Conservation (phyloP, 2,888 invertebrate species). For the Sussaba pulchella region DNA sequence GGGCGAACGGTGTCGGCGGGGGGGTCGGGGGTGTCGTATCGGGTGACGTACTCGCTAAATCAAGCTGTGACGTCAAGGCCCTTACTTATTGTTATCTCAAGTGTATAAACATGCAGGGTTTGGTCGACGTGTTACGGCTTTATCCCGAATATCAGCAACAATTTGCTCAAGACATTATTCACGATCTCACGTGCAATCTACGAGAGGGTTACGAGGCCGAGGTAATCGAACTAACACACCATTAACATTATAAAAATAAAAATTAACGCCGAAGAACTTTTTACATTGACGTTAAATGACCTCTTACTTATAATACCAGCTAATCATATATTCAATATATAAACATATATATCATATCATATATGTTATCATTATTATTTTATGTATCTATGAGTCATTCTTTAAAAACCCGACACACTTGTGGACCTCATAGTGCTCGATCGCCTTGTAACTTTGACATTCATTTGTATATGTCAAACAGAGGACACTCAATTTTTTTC, state of each 20-base stretch:
- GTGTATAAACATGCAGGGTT: constrained; percentile 95
- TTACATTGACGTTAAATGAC: too few species aligned
- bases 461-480: too few species aligned
- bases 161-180: constrained; percentile 97
- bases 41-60: constrained; percentile 93
- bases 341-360: too few species aligned
- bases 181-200: constrained; percentile 97
- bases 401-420: too few species aligned
- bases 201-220: constrained; percentile 97
- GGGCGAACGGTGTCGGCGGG: constrained; percentile 86
- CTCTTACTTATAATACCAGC: too few species aligned
- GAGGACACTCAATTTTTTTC: too few species aligned
- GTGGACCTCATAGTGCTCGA: too few species aligned
- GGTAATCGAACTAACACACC: constrained; percentile 82
- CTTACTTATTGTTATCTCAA: constrained; percentile 98
- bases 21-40: constrained; percentile 86
- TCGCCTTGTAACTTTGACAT: too few species aligned
- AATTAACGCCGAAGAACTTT: too few species aligned
- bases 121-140: constrained; percentile 94
- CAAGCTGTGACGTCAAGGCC: constrained; percentile 97
- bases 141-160: constrained; percentile 98
- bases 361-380: too few species aligned
- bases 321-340: too few species aligned
- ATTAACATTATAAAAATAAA: not conserved
- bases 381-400: too few species aligned